Conservation (phyloP, 1,140 invertebrate genomes). For the Trichonephila clavata region DNA sequence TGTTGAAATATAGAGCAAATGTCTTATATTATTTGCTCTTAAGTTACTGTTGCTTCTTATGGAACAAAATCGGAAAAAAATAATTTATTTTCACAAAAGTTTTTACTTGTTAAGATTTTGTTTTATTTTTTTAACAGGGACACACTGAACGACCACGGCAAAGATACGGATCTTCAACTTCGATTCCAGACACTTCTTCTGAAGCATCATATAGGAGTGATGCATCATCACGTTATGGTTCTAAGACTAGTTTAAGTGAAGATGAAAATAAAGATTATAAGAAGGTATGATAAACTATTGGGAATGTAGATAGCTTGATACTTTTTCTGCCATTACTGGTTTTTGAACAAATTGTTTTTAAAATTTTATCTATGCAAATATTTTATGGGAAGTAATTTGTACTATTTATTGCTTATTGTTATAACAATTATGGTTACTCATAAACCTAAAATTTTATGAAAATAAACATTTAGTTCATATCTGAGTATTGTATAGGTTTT, state of each 20-base stretch:
- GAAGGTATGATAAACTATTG: conserved; percentile 40
- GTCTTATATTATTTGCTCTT: no score
- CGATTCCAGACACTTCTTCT: conserved; percentile 61
- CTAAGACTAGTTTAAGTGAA: conserved; percentile 58
- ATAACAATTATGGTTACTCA: no score
- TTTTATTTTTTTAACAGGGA: conserved; percentile 30
- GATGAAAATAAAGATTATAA: conserved; percentile 72
- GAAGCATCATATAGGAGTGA: conserved; percentile 70
- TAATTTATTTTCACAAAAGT: background rate
- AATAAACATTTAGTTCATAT: no score
- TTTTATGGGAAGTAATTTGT: no score
- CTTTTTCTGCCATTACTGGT: background rate
- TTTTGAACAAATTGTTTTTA: background rate
- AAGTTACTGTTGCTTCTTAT: no score
- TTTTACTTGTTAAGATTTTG: background rate
- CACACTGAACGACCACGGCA: conserved; percentile 63
- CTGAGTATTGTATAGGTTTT: no score
- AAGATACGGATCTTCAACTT: conserved; percentile 70
- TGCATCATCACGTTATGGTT: conserved; percentile 54
- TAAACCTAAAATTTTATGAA: no score
- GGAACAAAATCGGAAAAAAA: background rate
- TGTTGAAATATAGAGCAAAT: no score
- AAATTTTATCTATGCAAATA: no score
- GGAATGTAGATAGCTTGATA: background rate
- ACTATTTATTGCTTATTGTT: no score